phyloP scores from a whole-genome alignment of 2,888 invertebrate species.

The Cryptophagus acutangulus region DNA sequence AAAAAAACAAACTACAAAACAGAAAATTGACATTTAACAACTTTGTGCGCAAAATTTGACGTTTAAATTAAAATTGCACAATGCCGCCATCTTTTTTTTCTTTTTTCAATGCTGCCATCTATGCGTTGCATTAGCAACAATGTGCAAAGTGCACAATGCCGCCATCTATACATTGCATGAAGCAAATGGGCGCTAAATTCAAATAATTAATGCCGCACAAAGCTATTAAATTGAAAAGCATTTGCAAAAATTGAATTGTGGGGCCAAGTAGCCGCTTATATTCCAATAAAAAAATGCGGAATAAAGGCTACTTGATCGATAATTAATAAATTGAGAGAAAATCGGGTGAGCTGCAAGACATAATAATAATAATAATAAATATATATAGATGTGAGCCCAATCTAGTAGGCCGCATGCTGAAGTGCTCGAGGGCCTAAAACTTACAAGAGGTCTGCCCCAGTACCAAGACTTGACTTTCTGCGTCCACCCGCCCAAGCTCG shows the following conservation, averaged over 20 bases:
- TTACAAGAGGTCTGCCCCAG: conserved; percentile 96
- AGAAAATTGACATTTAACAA: no score
- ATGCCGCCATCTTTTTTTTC: no score
- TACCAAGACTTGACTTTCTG: conserved; percentile 96
- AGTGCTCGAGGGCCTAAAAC: conserved; percentile 50
- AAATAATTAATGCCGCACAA: no score
- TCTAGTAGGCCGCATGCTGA: conserved; percentile 34
- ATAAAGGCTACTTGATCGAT: conserved; percentile 11
- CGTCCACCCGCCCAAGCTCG: conserved; percentile 93
- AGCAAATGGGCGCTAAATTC: no score
- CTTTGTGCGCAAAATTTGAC: no score
- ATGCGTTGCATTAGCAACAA: no score
- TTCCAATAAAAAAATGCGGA: background rate
- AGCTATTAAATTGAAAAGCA: background rate
- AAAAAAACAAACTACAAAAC: no score
- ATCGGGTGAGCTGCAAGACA: conserved; percentile 18
- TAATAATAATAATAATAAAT: conserved; percentile 11
- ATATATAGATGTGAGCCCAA: conserved; percentile 20
- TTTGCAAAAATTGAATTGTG: background rate
- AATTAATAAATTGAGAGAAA: conserved; percentile 4
- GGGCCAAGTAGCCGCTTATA: background rate
- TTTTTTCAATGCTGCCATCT: no score
- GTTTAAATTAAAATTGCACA: no score
- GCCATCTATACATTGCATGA: no score
- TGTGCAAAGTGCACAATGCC: no score